Evolutionary conservation across 2,113 vertebrate genomes (phyloP).

Genomic region (Aleadryas rufinucha): DNA sequence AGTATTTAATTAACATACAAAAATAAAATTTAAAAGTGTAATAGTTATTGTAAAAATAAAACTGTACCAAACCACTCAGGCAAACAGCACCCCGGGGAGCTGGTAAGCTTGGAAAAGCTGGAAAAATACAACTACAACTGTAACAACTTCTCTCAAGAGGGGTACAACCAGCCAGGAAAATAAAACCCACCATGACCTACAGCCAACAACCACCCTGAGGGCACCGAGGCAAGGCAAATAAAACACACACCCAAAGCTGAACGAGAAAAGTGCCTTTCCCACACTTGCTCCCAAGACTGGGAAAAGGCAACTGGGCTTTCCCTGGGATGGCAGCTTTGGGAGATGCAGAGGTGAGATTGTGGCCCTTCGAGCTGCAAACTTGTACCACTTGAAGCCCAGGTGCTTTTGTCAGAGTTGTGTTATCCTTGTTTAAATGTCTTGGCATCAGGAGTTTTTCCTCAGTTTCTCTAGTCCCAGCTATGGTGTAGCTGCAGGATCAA

Average conservation of each 20-base stretch:
- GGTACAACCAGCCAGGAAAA: slow-evolving; percentile 44
- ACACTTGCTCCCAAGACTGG: background rate
- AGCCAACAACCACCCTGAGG: background rate
- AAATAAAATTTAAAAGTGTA: slow-evolving; percentile 69
- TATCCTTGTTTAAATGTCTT: background rate
- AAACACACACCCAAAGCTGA: background rate
- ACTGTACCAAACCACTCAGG: slow-evolving; percentile 59
- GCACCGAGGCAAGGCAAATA: slow-evolving; percentile 3
- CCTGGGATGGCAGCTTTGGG: background rate
- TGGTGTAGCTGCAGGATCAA: rapidly evolving
- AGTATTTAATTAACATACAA: slow-evolving; percentile 71
- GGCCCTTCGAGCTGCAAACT: background rate
- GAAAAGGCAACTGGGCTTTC: background rate
- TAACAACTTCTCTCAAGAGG: slow-evolving; percentile 13
- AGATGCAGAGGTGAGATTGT: background rate
- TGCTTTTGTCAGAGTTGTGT: background rate
- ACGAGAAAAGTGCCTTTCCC: background rate
- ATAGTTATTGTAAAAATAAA: slow-evolving; percentile 63
- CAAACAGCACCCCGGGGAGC: slow-evolving; percentile 18
- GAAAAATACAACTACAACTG: slow-evolving; percentile 41
- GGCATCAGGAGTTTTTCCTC: background rate
- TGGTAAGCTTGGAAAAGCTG: slow-evolving; percentile 42
- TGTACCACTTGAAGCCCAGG: background rate
- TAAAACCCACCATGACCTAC: background rate
- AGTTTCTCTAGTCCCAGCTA: rapidly evolving